These are phyloP conservation scores for Fukomys damarensis DNA, from an alignment of 2,113 vertebrate genomes.

Conservation along the genomic window DNA sequence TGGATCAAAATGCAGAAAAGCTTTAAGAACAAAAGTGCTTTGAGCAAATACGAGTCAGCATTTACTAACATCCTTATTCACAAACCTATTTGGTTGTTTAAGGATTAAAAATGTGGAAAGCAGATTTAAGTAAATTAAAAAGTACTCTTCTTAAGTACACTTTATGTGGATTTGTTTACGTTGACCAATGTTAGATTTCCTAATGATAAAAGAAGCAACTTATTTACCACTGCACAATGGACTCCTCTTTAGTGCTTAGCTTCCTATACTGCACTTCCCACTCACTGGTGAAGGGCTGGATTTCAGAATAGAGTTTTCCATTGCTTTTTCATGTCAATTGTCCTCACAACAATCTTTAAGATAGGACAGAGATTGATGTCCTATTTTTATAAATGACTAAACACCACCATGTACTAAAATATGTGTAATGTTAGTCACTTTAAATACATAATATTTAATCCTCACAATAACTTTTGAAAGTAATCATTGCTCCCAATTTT, in stretches of 20 bases:
- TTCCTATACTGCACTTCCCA: not conserved
- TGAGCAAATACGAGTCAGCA: not conserved
- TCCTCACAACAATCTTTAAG: not conserved
- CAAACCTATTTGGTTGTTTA: not conserved
- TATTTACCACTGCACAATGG: not conserved
- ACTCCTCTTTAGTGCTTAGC: not conserved
- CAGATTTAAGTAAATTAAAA: constrained; percentile 44
- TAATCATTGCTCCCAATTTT: not conserved
- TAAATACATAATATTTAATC: constrained; percentile 19
- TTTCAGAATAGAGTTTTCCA: not conserved
- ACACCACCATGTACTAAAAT: not conserved
- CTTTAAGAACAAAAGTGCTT: not conserved
- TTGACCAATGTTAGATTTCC: not conserved
- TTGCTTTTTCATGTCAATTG: not conserved
- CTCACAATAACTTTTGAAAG: constrained; percentile 33
- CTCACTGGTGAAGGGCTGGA: not conserved
- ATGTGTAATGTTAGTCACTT: not conserved
- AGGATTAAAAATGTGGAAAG: constrained; percentile 42
- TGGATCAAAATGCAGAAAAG: constrained; percentile 16
- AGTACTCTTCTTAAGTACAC: not conserved
- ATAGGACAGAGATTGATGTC: not conserved
- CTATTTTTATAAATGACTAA: not conserved
- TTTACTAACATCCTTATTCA: constrained; percentile 18
- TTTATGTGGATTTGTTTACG: not conserved
- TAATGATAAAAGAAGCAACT: not conserved